A percentile compares a stretch with the other conserved stretches of the same genome.
Evolutionary conservation across 2,797 vertebrate genomes (phyloP).

Genomic region (Cygnus olor): DNA sequence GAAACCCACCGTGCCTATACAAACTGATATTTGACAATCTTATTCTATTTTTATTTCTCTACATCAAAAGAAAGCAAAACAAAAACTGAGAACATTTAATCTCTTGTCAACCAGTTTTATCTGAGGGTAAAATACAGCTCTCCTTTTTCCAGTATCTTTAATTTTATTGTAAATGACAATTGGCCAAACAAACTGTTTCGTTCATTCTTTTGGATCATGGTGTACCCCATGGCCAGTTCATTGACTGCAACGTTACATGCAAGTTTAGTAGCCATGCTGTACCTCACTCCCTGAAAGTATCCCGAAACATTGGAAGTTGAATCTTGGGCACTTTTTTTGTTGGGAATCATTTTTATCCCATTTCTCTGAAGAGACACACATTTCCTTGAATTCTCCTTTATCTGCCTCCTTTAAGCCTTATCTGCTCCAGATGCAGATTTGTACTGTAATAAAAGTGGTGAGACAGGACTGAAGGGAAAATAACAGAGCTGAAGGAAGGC

Average conservation of each 20-base stretch:
- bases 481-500: neutral
- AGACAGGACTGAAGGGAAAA: neutral
- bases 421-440: neutral
- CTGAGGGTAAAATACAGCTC: neutral
- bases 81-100: neutral
- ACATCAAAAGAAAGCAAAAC: neutral
- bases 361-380: neutral
- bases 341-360: neutral
- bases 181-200: neutral
- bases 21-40: neutral
- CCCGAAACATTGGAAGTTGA: neutral
- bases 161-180: neutral
- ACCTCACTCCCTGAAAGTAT: neutral
- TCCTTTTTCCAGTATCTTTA: neutral
- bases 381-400: neutral
- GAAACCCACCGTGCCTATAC: neutral
- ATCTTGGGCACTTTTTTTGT: neutral
- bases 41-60: neutral
- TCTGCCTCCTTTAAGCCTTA: neutral
- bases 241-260: fast-evolving
- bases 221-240: neutral
- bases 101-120: neutral
- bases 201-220: neutral
- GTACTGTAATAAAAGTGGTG: neutral
- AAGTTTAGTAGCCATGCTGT: neutral